Base-by-base conservation (phyloP, 1,140 invertebrate species). In the Drosophila elegans region DNA sequence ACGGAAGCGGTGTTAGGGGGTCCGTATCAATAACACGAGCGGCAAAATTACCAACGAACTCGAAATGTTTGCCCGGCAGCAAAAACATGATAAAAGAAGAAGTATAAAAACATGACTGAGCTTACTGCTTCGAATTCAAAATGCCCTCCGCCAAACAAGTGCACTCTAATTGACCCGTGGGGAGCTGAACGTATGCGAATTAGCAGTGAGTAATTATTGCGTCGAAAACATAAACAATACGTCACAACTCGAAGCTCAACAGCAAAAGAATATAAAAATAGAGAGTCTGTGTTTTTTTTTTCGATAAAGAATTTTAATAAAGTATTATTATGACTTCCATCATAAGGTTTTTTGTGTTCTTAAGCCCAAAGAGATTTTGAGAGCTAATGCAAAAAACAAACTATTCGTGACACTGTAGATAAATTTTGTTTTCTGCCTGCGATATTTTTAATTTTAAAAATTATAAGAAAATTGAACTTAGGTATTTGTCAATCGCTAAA, bases 21-120 rank as follows among this genome's bases (percentile, higher is more conserved):
- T 9, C 53, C 56, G 57, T 79, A 86, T 86, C 75, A 78, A 88
- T 86, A 88, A 45, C 79, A 54, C 67, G 62, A 71, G 62, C 69
- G 73, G 74, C 41, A 76, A 86, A 57, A 67, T 79, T 73, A 79
- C 69, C 64, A 78, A 72, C 73, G 46, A 82, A 75, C 52, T 78
- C 46, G 13, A 71, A 62, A 64, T 73, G 42, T 74, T 85, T 61
- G 63, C 39, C 63, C 74, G 67, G 45, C 57, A 44, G 61, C 54
- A n/a, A 49, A 48, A 39, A 62, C 36, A 49, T 45, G 48, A 75
- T 16, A 13, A 49, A 56, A 44, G 13, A 0, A 9, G 32, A 11
- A 7, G 0, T 32, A 2, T 9, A 45, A n/a, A 56, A 48, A 53
- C 41, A 42, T 36, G 38, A 34, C 25, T 61, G 34, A 51, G 36